These are phyloP conservation scores for Neodiprion lecontei DNA, from an alignment of 1,140 invertebrate genomes.

Conservation along the genomic window DNA sequence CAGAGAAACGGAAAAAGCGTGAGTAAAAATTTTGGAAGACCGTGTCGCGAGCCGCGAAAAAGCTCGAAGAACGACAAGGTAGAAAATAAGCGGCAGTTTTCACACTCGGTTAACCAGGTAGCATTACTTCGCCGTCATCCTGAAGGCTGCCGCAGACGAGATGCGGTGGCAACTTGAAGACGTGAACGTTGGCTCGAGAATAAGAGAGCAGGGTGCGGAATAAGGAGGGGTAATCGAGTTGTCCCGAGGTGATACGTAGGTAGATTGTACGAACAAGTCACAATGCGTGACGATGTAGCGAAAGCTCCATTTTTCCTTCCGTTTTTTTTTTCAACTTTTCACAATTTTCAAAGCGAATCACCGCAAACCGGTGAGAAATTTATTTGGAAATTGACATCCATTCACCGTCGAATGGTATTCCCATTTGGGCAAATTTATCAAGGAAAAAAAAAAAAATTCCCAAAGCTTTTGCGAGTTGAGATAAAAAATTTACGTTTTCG, in stretches of 20 bases:
- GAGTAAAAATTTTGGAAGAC: no score
- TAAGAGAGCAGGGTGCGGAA: background rate
- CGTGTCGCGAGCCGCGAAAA: no score
- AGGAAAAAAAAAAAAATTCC: background rate
- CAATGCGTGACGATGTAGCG: background rate
- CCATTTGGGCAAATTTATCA: background rate
- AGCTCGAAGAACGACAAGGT: background rate
- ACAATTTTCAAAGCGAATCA: no score
- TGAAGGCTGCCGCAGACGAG: no score
- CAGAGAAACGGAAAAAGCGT: no score
- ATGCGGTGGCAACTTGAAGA: background rate
- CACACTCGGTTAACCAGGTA: conserved; percentile 3
- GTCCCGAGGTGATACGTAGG: background rate
- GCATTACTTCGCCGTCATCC: background rate
- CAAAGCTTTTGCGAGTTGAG: background rate
- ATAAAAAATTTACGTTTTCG: no score
- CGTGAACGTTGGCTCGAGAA: background rate
- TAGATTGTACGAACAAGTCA: background rate
- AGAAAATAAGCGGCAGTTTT: conserved; percentile 1
- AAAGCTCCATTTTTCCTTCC: no score
- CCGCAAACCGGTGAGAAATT: no score
- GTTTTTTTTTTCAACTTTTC: no score
- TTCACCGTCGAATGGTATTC: no score
- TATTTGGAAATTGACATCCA: no score
- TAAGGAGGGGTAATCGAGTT: conserved; percentile 3